Base-by-base conservation (phyloP, 2,797 vertebrate species). In the Poecilia velifera region DNA sequence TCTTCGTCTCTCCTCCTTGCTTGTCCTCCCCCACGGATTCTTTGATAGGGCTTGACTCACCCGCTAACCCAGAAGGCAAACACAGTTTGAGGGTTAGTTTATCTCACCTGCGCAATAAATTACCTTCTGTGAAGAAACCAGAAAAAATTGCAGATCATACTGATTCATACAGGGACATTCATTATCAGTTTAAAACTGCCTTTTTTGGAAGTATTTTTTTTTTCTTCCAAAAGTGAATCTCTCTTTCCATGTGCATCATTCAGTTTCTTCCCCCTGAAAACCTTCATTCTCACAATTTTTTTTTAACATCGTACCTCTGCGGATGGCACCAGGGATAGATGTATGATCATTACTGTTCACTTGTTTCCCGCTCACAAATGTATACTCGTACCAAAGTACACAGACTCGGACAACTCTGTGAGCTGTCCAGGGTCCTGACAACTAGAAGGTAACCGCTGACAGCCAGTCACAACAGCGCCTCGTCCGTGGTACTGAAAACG, bases 221-320 rank as follows among this genome's bases (percentile, higher is more conserved):
- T 20, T 5, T 2, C 36, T 72, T 75, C 10, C 43, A 82, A 13
- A 73, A 2, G 86, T 6, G 36, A 46, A n/a, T 45, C 62, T 55
- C 77, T 53, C 43, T 51, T 55, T 51, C 53, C 31, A 25, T 36
- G 22, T 39, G 12, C 2, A 43, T 70, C n/a, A 72, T 13, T 94
- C 94, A 92, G 94, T 94, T 92, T 92, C 86, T 93, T 85, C 90
- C 86, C 86, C 90, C 89, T 92, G 25, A 46, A 92, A 94, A 93
- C 86, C 88, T 94, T 93, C 93, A 93, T 92, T 95, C 92, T 92
- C 89, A 88, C 86, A 85, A 88, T 41, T 91, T 41, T 91, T 88
- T 88, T 91, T 91, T 94, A 92, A 94, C 94, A 93, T 80, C 76
- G 83, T 76, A 88, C 92, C 84, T 90, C 78, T 68, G 72, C 77